Evolutionary conservation across 2,113 vertebrate genomes (phyloP).

Genomic region (Terrapene triunguis): DNA sequence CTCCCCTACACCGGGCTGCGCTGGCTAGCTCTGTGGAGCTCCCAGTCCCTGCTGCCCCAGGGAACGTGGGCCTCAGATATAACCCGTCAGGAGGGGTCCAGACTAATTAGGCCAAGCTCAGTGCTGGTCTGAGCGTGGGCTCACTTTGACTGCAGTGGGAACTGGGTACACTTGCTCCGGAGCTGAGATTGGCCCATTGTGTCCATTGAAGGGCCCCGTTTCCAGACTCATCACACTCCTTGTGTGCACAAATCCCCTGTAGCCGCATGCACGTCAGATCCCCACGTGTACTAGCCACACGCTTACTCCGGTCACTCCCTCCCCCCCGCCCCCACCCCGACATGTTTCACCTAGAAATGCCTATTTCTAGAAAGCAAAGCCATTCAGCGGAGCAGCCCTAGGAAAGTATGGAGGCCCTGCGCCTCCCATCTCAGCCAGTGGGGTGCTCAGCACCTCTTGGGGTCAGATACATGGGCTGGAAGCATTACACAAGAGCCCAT

Average conservation of each 20-base stretch:
- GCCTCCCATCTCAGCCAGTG: accelerated
- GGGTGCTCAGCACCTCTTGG: neutral
- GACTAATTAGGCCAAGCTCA: neutral
- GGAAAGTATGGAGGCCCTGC: neutral
- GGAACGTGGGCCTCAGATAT: neutral
- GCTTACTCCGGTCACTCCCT: neutral
- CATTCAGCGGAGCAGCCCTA: neutral
- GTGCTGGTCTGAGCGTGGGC: neutral
- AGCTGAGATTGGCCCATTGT: neutral
- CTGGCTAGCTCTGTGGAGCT: neutral
- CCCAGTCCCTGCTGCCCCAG: neutral
- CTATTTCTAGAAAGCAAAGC: neutral
- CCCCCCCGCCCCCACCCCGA: no score
- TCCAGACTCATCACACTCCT: neutral
- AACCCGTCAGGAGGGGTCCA: neutral
- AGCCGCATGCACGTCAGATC: neutral
- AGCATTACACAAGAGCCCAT: neutral
- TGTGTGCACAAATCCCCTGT: neutral
- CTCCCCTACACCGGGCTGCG: neutral
- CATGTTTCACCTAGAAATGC: neutral
- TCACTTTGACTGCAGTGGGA: neutral
- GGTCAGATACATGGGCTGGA: neutral
- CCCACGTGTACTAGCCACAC: neutral
- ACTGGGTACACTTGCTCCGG: neutral
- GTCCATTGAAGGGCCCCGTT: neutral